phyloP scores from a whole-genome alignment of 2,888 invertebrate genomes.

The Iselma pallidipennis region DNA sequence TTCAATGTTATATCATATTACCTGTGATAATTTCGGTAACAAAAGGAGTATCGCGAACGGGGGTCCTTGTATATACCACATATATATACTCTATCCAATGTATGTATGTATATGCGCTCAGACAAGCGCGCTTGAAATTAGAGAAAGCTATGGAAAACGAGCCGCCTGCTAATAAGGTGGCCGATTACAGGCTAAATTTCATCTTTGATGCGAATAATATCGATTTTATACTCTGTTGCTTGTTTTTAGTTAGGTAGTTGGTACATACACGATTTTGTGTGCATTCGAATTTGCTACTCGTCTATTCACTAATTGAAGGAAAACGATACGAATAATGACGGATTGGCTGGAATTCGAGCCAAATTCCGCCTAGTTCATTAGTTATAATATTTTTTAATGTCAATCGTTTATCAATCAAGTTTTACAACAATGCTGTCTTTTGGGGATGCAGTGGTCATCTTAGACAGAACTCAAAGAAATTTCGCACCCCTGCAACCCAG shows the following conservation, averaged over 20 bases:
- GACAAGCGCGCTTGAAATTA: conserved; percentile 47
- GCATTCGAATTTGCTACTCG: neutral
- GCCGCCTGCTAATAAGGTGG: conserved; percentile 52
- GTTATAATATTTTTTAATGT: neutral
- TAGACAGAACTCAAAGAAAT: no score
- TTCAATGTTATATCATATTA: conserved; percentile 32
- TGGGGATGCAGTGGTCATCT: no score
- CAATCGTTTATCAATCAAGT: no score
- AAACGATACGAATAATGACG: neutral
- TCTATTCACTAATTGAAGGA: neutral
- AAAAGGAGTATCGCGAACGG: conserved; percentile 45
- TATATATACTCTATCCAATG: no score
- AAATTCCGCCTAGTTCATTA: neutral
- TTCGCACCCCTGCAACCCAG: no score
- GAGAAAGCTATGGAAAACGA: conserved; percentile 49
- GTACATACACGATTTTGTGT: neutral
- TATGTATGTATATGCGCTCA: conserved; percentile 40
- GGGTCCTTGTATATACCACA: no score
- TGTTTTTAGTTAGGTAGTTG: conserved; percentile 13
- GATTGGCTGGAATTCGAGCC: neutral
- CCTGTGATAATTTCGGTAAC: conserved; percentile 48
- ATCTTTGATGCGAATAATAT: conserved; percentile 49
- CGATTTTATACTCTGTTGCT: conserved; percentile 47
- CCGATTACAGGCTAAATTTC: conserved; percentile 53
- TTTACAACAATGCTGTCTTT: no score